Base-by-base conservation (phyloP, 2,797 vertebrate species). In the Hemitrygon akajei region DNA sequence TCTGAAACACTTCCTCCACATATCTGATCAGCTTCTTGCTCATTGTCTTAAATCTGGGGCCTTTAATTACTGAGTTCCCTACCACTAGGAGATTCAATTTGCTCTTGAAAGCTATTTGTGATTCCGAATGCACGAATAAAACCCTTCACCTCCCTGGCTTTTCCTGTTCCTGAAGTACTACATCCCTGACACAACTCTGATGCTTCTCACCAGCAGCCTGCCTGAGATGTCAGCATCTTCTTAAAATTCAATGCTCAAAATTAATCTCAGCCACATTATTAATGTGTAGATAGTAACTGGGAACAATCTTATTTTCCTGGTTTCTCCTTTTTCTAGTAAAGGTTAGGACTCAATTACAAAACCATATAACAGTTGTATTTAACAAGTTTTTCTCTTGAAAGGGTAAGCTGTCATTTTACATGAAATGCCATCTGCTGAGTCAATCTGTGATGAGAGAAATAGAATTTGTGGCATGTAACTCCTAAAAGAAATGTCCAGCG, bases 361-460 rank as follows among this genome's bases (percentile, higher is more conserved):
- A 94, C 94, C 71, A 86, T 80, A 94, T 95, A 94, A 94, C 76
- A 94, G 91, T 95, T 58, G 93, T 94, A 94, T 94, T 4, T 93
- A 94, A 93, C 95, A 94, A 30, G 30, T 93, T 94, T 79, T 40
- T 76, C 94, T 94, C 58, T 93, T 25, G 79, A 91, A 34, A 56
- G 56, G 2, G 73, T 91, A 89, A 93, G 77, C 94, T 12, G 0
- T 71, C 11, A 22, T 58, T 1, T 94, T 47, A 40, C 92, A 37
- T 34, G 94, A 60, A 73, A 93, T 69, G 91, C 93, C 89, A 47
- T 94, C 94, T 94, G 93, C 94, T 95, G 92, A 79, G 10, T 93
- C 94, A 94, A 93, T 87, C 94, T 94, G 93, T 30, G 93, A 27
- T 73, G 71, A 73, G 71, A 73, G 71, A 73, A 73, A 73, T 66